Evolutionary conservation across 2,113 vertebrate species (phyloP).

Genomic region (Megatriorchis doriae): DNA sequence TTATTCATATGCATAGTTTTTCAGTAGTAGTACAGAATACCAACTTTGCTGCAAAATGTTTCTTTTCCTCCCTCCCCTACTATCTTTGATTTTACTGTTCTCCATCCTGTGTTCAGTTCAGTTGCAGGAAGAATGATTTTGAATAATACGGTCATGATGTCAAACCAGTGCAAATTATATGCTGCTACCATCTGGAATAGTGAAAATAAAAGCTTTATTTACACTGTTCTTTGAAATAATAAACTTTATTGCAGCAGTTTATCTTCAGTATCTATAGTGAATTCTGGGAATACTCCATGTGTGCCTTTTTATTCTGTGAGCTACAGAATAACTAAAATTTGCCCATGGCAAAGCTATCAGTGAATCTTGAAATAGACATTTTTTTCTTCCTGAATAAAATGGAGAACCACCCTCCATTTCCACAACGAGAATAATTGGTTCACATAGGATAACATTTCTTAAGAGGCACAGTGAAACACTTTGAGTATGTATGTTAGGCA

Average conservation of each 20-base stretch:
- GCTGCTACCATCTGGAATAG: slow-evolving; percentile 63
- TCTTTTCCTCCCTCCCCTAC: slow-evolving; percentile 2
- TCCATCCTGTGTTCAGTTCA: slow-evolving; percentile 21
- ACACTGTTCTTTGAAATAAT: slow-evolving; percentile 63
- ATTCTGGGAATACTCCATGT: slow-evolving; percentile 31
- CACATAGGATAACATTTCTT: not conserved
- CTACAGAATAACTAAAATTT: slow-evolving; percentile 26
- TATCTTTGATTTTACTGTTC: slow-evolving; percentile 51
- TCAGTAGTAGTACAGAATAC: not conserved
- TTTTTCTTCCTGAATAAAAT: not conserved
- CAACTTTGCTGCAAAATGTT: slow-evolving; percentile 15
- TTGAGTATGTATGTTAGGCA: not conserved
- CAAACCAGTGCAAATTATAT: slow-evolving; percentile 66
- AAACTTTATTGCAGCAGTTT: slow-evolving; percentile 33
- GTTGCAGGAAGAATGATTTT: slow-evolving; percentile 52
- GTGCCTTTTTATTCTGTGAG: slow-evolving; percentile 40
- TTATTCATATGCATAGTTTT: not conserved
- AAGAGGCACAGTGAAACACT: not conserved
- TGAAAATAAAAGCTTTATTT: slow-evolving; percentile 71
- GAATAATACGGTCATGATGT: slow-evolving; percentile 60
- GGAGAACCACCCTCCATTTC: not conserved
- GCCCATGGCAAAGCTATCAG: slow-evolving; percentile 19
- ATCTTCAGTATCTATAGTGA: slow-evolving; percentile 24
- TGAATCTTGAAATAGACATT: not conserved
- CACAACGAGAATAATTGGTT: not conserved